These are phyloP conservation scores for Steinernema khuongi DNA, from an alignment of 1,140 invertebrate genomes.

Conservation along the genomic window DNA sequence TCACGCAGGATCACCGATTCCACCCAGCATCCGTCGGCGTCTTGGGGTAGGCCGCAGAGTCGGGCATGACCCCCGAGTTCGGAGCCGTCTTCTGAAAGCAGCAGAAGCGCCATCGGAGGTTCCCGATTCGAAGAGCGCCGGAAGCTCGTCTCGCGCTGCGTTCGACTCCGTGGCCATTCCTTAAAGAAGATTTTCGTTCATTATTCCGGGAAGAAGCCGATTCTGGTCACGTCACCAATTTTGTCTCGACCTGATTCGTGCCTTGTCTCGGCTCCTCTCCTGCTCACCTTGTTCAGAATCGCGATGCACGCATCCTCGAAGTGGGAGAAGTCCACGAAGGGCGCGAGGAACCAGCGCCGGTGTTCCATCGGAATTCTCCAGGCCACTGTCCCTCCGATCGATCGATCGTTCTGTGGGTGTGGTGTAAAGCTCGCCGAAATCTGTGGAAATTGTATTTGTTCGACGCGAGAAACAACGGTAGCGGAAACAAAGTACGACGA, in stretches of 20 bases:
- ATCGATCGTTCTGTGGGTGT: not conserved
- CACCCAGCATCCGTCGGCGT: not conserved
- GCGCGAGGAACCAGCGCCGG: not conserved
- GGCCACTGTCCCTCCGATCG: not conserved
- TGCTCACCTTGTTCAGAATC: constrained; percentile 1
- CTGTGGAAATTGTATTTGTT: constrained; percentile 1
- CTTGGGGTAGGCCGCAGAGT: not conserved
- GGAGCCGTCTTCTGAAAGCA: not conserved
- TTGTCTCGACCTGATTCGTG: no score
- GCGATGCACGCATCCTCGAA: constrained; percentile 1
- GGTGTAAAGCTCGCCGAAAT: not conserved
- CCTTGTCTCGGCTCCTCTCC: no score
- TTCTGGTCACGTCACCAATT: no score
- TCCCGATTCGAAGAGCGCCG: not conserved
- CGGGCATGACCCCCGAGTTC: not conserved
- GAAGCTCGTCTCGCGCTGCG: not conserved
- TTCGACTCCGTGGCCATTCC: constrained; percentile 9
- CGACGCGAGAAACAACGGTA: constrained; percentile 3
- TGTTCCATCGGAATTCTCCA: not conserved
- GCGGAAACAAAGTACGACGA: not conserved
- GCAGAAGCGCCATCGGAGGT: not conserved
- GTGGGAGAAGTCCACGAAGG: not conserved
- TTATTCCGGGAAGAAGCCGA: not conserved
- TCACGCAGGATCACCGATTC: constrained; percentile 3
- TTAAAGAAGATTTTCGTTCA: not conserved